phyloP scores from a whole-genome alignment of 2,797 vertebrate genomes.

The Malacoctenus gilli region DNA sequence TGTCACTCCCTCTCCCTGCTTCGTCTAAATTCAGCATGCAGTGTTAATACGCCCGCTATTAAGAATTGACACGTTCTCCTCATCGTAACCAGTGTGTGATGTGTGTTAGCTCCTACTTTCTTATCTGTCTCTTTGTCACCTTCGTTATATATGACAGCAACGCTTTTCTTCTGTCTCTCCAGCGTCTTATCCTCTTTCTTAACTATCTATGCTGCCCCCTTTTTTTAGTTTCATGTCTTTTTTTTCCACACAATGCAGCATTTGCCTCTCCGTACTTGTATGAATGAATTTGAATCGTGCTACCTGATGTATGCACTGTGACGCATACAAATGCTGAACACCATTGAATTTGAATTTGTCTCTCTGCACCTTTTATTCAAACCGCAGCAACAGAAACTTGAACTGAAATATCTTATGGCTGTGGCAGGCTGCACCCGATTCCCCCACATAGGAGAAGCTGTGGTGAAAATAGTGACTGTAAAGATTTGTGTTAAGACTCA shows the following conservation, averaged over 20 bases:
- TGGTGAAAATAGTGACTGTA: not conserved
- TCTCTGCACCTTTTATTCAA: conserved; percentile 7
- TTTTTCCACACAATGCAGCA: not conserved
- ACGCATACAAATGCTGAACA: conserved; percentile 32
- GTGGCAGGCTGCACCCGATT: not conserved
- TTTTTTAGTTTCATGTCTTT: conserved; percentile 10
- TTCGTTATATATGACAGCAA: conserved; percentile 26
- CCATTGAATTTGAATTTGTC: conserved; percentile 5
- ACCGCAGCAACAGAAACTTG: conserved; percentile 4
- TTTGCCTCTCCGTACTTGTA: conserved; percentile 19
- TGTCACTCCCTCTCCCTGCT: conserved; percentile 3
- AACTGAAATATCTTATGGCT: not conserved
- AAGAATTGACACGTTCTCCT: conserved; percentile 46
- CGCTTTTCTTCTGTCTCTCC: conserved; percentile 31
- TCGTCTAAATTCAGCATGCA: conserved; percentile 25
- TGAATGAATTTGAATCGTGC: conserved; percentile 9
- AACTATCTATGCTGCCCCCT: conserved; percentile 11
- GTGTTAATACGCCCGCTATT: conserved; percentile 24
- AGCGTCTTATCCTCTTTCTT: conserved; percentile 24
- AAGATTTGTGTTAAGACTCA: too few species aligned
- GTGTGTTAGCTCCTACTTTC: conserved; percentile 26
- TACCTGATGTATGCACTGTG: not conserved
- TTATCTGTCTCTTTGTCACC: conserved; percentile 25
- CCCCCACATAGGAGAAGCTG: not conserved
- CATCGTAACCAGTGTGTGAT: conserved; percentile 32